Base-by-base conservation (phyloP, 2,113 vertebrate genomes). In the Oreocharis arfaki region DNA sequence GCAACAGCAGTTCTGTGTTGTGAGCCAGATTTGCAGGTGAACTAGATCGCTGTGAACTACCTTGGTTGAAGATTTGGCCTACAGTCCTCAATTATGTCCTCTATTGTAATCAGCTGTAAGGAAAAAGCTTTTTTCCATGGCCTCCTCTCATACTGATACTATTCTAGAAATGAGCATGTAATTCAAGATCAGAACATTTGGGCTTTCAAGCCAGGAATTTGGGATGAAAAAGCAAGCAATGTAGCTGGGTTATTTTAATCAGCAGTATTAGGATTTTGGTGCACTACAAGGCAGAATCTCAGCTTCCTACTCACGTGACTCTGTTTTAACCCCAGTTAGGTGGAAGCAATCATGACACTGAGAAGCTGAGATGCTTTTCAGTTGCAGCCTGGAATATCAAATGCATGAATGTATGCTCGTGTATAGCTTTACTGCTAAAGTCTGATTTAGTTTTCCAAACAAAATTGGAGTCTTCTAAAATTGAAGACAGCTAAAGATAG, bases 401-500 rank as follows among this genome's bases (percentile, higher is more conserved):
- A 79, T 57, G 16, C 1, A 6, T 89, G 57, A 81, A 84, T 78
- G 49, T 78, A 32, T 84, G 61, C 16, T 73, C 6, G 5, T 46
- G 15, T 64, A 27, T 46, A 64, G 26, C 39, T 90, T 87, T 90
- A 78, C 44, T 32, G 3, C 49, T 82, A 14, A 81, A 74, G 13
- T 84, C 86, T 86, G 60, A 78, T 92, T 84, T 60, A 56, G 56
- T 61, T 78, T 95, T 94, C 71, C 57, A 90, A 93, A 85, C 47
- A 90, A 76, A 92, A 86, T 22, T 39, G 49, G 64, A 90, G 52
- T 61, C 86, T 90, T 85, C 88, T 94, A 96, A 91, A 95, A 97
- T 16, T 81, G 83, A 89, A 96, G 90, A 42, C n/a, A 69, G 69
- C 60, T 92, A 94, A 96, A 95, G 80, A 97, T 92, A 94, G 83